Evolutionary conservation across 2,113 vertebrate species (phyloP).

Genomic region (Psophia crepitans): DNA sequence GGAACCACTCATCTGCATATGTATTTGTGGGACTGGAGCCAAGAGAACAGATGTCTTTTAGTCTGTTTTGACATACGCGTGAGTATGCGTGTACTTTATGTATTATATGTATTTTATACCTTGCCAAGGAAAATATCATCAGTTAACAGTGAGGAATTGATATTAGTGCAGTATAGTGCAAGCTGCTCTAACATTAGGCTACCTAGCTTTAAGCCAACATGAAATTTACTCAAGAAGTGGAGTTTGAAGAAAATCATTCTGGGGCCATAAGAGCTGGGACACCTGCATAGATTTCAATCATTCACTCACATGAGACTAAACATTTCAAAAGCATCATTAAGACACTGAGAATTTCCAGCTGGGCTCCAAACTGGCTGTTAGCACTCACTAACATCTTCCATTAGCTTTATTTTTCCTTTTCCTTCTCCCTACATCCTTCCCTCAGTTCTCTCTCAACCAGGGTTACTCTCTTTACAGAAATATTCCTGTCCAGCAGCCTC

Average conservation of each 20-base stretch:
- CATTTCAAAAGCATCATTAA: not conserved
- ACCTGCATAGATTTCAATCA: not conserved
- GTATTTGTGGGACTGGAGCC: not conserved
- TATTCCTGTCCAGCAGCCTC: not conserved
- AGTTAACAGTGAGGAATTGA: not conserved
- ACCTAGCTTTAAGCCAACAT: not conserved
- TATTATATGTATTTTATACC: constrained; percentile 15
- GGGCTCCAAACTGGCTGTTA: not conserved
- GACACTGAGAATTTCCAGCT: not conserved
- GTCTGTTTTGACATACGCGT: constrained; percentile 15
- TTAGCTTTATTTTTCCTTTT: not conserved
- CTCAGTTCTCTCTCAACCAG: not conserved
- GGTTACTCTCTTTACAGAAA: not conserved
- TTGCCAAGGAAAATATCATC: constrained; percentile 33
- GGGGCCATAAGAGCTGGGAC: not conserved
- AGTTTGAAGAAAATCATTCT: not conserved
- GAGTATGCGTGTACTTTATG: not conserved
- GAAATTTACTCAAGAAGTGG: not conserved
- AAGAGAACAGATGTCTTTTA: constrained; percentile 35
- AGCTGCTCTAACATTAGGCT: not conserved
- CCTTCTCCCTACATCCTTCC: not conserved
- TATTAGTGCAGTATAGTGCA: not conserved
- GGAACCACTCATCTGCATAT: not conserved
- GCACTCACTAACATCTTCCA: not conserved
- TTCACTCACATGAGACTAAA: constrained; percentile 22